Percentiles rank a stretch among this genome's conserved stretches.
These are phyloP conservation scores for Myiotriccus ornatus DNA, from an alignment of 2,797 vertebrate genomes.

Conservation along the genomic window DNA sequence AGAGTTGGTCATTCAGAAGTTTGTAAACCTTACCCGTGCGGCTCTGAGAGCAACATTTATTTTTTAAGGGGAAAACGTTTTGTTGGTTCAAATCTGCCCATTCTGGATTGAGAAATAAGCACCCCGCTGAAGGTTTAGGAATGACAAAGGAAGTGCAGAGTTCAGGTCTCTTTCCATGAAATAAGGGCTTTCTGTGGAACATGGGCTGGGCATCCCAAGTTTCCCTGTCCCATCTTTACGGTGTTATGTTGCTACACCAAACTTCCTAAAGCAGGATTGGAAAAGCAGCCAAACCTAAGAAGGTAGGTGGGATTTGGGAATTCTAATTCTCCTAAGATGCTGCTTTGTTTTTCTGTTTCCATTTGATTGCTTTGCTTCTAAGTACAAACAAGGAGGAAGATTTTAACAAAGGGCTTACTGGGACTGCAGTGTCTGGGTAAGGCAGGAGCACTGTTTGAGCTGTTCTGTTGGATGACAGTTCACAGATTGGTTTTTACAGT, in stretches of 20 bases:
- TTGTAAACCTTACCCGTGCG: not conserved
- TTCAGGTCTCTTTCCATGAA: not conserved
- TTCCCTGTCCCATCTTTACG: not conserved
- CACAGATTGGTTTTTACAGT: not conserved
- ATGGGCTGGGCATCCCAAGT: not conserved
- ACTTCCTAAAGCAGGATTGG: not conserved
- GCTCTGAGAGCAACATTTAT: not conserved
- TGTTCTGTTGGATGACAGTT: slow-evolving; percentile 2
- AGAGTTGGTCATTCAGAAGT: not conserved
- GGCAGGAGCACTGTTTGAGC: not conserved
- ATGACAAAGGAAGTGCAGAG: not conserved
- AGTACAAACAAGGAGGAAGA: not conserved
- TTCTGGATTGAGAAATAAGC: not conserved
- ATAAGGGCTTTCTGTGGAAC: not conserved
- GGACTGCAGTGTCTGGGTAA: not conserved
- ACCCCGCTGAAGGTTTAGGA: not conserved
- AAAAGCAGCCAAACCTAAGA: not conserved
- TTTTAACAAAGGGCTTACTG: not conserved
- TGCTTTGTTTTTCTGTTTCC: slow-evolving; percentile 14
- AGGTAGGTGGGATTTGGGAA: not conserved
- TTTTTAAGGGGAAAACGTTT: not conserved
- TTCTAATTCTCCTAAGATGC: not conserved
- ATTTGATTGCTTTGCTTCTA: not conserved
- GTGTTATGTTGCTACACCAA: not conserved
- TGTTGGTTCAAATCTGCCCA: not conserved